These are phyloP conservation scores for Drosophila parthenogenetica DNA, from an alignment of 2,888 invertebrate genomes.

Conservation along the genomic window DNA sequence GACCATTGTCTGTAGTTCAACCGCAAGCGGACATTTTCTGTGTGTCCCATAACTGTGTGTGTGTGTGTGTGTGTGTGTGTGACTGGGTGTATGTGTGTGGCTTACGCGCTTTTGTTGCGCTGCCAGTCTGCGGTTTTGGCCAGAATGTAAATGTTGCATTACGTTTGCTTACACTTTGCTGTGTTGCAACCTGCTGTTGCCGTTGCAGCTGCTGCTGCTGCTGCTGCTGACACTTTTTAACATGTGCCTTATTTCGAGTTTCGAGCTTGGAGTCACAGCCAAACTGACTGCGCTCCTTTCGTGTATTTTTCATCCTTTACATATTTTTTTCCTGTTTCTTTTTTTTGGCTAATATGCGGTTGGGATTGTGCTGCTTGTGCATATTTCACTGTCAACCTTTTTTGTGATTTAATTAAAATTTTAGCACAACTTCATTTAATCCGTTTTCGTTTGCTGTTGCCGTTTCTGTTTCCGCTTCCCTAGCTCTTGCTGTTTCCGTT, in stretches of 20 bases:
- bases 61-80: conserved; percentile 44
- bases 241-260: conserved; percentile 31
- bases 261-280: conserved; percentile 16
- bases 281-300: conserved; percentile 18
- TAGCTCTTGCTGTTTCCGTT: conserved; percentile 13
- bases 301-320: conserved; percentile 5
- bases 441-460: conserved; percentile 16
- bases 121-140: conserved; percentile 65
- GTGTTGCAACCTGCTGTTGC: conserved; percentile 21
- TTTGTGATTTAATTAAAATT: conserved; percentile 66
- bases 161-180: conserved; percentile 63
- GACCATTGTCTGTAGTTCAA: conserved; percentile 73
- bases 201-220: conserved; percentile 21
- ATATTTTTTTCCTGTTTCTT: background rate
- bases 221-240: conserved; percentile 37
- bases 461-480: background rate
- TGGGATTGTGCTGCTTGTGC: conserved; percentile 29
- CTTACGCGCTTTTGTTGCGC: conserved; percentile 58
- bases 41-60: background rate
- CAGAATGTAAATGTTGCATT: conserved; percentile 79
- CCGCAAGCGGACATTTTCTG: conserved; percentile 73
- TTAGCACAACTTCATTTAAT: conserved; percentile 47
- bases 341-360: conserved; percentile 77
- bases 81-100: conserved; percentile 30
- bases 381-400: conserved; percentile 60